phyloP scores from a whole-genome alignment of 2,797 vertebrate genomes.

The Pangasius krempfi region DNA sequence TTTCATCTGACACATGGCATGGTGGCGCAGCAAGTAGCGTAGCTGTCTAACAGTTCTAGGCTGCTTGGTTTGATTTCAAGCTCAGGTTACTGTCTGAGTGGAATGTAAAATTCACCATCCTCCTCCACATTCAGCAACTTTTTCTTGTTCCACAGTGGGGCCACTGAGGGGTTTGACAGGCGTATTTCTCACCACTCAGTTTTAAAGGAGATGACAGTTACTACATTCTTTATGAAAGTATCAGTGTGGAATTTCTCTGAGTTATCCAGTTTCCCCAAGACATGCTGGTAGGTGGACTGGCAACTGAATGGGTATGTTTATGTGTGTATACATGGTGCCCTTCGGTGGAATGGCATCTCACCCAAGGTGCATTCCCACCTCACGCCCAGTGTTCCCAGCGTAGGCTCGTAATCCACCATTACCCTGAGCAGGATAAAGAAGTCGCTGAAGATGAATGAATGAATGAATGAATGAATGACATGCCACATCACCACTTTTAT shows the following conservation, averaged over 20 bases:
- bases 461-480: not conserved
- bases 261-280: not conserved
- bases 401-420: not conserved
- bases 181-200: slow-evolving; percentile 25
- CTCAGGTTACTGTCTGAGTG: slow-evolving; percentile 13
- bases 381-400: not conserved
- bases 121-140: slow-evolving; percentile 16
- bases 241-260: not conserved
- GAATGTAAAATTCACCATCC: not conserved
- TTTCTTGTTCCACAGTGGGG: slow-evolving; percentile 10
- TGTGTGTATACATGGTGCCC: not conserved
- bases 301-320: not conserved
- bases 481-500: not conserved
- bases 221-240: slow-evolving; percentile 7
- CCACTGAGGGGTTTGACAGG: slow-evolving; percentile 40
- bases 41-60: not conserved
- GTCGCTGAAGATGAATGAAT: not conserved
- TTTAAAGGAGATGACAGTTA: slow-evolving; percentile 25
- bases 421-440: not conserved
- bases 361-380: not conserved
- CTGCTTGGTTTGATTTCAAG: not conserved
- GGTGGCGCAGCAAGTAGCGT: not conserved
- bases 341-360: not conserved
- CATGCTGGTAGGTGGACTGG: not conserved
- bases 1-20: not conserved